Evolutionary conservation across 64 coral and sea anemone species (phyloP).

Genomic region (Porites australiensis): DNA sequence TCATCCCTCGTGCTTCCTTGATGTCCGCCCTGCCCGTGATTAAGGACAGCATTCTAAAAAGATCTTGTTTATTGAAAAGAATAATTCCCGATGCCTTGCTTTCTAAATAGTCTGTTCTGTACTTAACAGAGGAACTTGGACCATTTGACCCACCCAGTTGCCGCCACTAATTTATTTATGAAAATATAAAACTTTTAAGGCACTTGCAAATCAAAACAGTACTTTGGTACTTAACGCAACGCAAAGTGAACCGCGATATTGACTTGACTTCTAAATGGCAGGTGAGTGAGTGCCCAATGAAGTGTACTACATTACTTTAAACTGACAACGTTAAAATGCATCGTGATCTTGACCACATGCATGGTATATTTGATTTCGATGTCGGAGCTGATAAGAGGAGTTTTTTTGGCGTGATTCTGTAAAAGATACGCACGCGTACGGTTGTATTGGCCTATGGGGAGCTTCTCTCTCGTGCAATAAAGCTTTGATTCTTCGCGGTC

Average conservation of each 20-base stretch:
- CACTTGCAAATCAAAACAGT: slow-evolving; percentile 35
- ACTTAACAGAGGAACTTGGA: neutral
- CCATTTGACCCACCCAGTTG: neutral
- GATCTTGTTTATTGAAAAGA: neutral
- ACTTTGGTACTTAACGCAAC: slow-evolving; percentile 24
- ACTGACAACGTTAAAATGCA: slow-evolving; percentile 22
- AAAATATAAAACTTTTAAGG: slow-evolving; percentile 31
- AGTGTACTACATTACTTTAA: slow-evolving; percentile 9
- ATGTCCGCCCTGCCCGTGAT: slow-evolving; percentile 18
- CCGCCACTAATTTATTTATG: slow-evolving; percentile 41
- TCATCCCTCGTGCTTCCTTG: slow-evolving; percentile 7
- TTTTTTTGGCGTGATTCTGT: neutral
- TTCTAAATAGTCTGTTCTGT: slow-evolving; percentile 8
- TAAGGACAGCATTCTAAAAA: slow-evolving; percentile 8
- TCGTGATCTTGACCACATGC: neutral
- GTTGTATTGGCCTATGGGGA: neutral
- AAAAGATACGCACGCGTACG: slow-evolving; percentile 1
- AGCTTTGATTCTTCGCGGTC: slow-evolving; percentile 41
- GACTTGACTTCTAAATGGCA: slow-evolving; percentile 2
- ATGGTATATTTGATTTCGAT: neutral
- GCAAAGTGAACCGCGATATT: slow-evolving; percentile 29
- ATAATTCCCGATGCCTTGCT: neutral
- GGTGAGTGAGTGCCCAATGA: neutral
- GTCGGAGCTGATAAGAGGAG: neutral
- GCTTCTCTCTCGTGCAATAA: slow-evolving; percentile 2